Evolutionary conservation across 2,113 vertebrate species (phyloP).

Genomic region (Notiomystis cincta): DNA sequence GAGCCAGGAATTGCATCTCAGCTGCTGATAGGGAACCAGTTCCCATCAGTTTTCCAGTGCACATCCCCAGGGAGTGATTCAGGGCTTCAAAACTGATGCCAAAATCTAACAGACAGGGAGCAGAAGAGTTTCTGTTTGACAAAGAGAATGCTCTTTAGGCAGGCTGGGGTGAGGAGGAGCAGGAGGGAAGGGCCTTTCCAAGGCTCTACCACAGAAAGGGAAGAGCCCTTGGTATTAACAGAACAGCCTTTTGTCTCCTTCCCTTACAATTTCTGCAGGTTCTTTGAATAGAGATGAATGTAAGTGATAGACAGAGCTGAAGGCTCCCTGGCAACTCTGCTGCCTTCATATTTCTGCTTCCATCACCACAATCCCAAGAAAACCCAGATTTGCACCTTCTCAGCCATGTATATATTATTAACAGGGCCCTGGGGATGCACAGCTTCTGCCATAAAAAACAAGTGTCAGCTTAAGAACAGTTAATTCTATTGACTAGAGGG

Average conservation of each 20-base stretch:
- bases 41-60: background rate
- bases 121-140: background rate
- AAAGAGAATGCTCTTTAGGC: background rate
- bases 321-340: background rate
- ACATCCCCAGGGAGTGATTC: background rate
- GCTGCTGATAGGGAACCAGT: background rate
- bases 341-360: background rate
- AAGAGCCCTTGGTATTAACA: background rate
- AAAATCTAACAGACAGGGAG: slow-evolving; percentile 29
- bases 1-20: background rate
- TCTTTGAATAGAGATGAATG: background rate
- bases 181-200: background rate
- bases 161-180: background rate
- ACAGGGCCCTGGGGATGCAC: background rate
- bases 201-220: background rate
- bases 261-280: background rate
- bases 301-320: background rate
- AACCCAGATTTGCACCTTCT: background rate
- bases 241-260: background rate
- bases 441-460: background rate
- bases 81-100: background rate
- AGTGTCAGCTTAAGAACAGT: background rate
- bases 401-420: background rate
- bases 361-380: background rate
- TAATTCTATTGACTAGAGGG: background rate